Evolutionary conservation across 1,140 invertebrate genomes (phyloP).

Genomic region (Watersipora subatra): DNA sequence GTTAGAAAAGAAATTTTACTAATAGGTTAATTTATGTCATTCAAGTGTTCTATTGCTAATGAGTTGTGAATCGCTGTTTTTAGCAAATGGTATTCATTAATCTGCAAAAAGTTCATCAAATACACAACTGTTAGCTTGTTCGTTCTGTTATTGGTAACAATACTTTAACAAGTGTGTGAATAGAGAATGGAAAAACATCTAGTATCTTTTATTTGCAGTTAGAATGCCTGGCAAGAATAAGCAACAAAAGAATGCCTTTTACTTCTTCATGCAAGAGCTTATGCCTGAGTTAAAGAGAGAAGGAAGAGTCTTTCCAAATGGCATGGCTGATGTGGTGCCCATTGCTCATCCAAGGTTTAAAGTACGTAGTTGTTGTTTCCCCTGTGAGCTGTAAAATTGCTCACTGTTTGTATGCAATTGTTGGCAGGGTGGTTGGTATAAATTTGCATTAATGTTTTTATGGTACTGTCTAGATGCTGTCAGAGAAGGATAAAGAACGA

Average conservation of each 20-base stretch:
- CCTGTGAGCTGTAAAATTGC: not conserved
- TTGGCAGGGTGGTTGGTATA: not conserved
- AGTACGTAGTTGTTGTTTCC: conserved; percentile 10
- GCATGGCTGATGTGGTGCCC: conserved; percentile 25
- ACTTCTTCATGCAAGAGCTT: conserved; percentile 29
- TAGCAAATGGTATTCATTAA: too few species aligned
- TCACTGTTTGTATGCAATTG: too few species aligned
- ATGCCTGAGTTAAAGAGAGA: conserved; percentile 18
- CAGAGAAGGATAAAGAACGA: conserved; percentile 20
- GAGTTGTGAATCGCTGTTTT: too few species aligned
- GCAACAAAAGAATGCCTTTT: conserved; percentile 23
- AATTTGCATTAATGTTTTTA: not conserved
- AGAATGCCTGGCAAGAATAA: conserved; percentile 15
- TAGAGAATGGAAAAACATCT: too few species aligned
- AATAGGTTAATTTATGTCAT: too few species aligned
- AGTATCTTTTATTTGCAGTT: too few species aligned
- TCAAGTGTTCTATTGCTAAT: too few species aligned
- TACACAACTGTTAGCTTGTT: too few species aligned
- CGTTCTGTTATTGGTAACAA: too few species aligned
- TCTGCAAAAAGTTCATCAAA: too few species aligned
- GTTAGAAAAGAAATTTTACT: too few species aligned
- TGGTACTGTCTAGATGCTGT: conserved; percentile 15
- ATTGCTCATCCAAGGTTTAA: conserved; percentile 27
- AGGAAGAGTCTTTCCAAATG: conserved; percentile 21
- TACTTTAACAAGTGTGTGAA: too few species aligned